These are phyloP conservation scores for Diarsia brunnea DNA, from an alignment of 2,888 invertebrate genomes.

Conservation along the genomic window DNA sequence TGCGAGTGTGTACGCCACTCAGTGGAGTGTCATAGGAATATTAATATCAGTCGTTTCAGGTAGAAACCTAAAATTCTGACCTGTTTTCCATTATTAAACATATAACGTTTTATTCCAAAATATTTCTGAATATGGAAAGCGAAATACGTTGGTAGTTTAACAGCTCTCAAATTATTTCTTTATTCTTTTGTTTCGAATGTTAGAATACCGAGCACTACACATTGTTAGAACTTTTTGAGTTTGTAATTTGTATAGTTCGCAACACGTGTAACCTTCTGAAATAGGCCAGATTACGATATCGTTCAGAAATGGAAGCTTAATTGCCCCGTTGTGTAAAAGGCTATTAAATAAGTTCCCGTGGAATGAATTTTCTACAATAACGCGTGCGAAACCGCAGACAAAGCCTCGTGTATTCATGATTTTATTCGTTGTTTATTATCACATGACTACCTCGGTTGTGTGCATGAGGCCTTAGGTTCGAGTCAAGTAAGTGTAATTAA, in stretches of 20 bases:
- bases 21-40: not conserved
- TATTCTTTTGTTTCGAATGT: not conserved
- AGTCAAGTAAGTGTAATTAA: too few species aligned
- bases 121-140: not conserved
- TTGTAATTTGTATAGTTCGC: not conserved
- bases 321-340: too few species aligned
- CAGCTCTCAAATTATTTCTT: not conserved
- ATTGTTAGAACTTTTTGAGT: not conserved
- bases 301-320: too few species aligned
- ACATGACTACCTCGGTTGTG: too few species aligned
- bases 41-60: conserved; percentile 10
- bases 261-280: not conserved
- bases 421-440: too few species aligned
- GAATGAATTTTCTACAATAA: not conserved
- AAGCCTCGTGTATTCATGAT: too few species aligned
- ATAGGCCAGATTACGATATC: too few species aligned
- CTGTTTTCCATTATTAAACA: not conserved
- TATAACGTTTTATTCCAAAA: not conserved
- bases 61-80: not conserved
- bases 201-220: not conserved
- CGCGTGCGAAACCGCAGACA: not conserved
- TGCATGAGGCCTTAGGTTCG: too few species aligned
- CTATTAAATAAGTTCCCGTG: not conserved
- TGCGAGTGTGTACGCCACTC: too few species aligned
- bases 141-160: not conserved